Base-by-base conservation (phyloP, 2,797 vertebrate genomes). In the Nyctibius grandis region DNA sequence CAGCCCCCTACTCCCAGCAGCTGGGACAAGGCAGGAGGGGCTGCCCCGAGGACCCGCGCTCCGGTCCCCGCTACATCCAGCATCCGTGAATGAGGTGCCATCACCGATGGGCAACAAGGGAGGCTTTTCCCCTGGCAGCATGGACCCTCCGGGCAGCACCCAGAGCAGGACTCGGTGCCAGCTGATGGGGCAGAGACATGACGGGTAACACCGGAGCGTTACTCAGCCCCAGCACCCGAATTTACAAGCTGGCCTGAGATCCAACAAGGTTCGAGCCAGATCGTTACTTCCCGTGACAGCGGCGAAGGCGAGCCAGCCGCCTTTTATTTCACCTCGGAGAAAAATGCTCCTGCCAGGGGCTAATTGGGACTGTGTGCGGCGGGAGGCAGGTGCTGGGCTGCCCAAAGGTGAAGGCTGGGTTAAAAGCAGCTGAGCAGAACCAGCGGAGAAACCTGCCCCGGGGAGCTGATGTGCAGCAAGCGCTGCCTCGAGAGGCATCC, bases 341-440 rank as follows among this genome's bases (percentile, higher is more conserved):
- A 86, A 95, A 95, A 88, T 28, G 59, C 65, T 91, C 50, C 91
- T 92, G 92, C 88, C 85, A 60, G 73, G 57, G 57, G 61, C 50
- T 92, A 91, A 95, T 69, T 61, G 76, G 89, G 91, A 47, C 63
- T 34, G 70, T 69, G 51, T 54, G 82, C 1, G 1, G 80, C 3
- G 8, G 81, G 65, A 88, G 75, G 88, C 83, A 90, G 88, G 70
- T 3, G 1, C 86, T 23, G 91, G 44, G 51, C 82, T 90, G 89
- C 89, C 5, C 8, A 42, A 42, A 94, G 90, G 88, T 40, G 79
- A 91, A 64, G 89, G 78, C 53, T 85, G 11, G 91, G 77, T 77
- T 36, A 85, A 77, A 94, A 78, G 87, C 91, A 85, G 74, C 82
- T 50, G 87, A 95, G 89, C 77, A 88, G 78, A 85, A 92, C 73